These are phyloP conservation scores for Patella pellucida DNA, from an alignment of 2,888 invertebrate species.

Conservation along the genomic window DNA sequence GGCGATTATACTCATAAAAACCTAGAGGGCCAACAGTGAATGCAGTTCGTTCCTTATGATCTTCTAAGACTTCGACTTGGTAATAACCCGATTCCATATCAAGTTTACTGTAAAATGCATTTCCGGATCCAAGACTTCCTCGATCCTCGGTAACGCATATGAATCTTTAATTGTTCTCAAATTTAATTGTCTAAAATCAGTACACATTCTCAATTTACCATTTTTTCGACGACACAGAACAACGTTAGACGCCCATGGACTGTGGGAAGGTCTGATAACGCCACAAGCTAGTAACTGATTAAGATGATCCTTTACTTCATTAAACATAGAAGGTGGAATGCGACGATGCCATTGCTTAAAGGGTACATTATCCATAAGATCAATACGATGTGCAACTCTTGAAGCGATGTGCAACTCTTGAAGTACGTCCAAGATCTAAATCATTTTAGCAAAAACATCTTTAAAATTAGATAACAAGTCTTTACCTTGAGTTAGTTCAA, in stretches of 20 bases:
- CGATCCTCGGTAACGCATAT: neutral
- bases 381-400: neutral
- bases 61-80: neutral
- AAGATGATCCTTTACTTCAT: neutral
- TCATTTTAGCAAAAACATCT: neutral
- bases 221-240: neutral
- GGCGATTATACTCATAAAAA: neutral
- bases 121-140: neutral
- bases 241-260: neutral
- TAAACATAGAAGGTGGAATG: neutral
- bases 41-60: neutral
- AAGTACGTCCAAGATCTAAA: conserved; percentile 2
- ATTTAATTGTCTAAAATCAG: conserved; percentile 6
- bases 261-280: neutral
- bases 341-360: neutral
- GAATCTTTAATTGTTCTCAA: conserved; percentile 2
- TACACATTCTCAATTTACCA: neutral
- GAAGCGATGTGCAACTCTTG: too few species aligned
- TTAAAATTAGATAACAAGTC: neutral
- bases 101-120: neutral
- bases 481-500: neutral
- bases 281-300: neutral
- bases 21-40: neutral
- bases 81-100: conserved; percentile 3
- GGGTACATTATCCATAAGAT: neutral